A percentile compares a stretch with the other conserved stretches of the same genome.
These are phyloP conservation scores for Australoheros scitulus DNA, from an alignment of 2,113 vertebrate genomes.

Conservation along the genomic window DNA sequence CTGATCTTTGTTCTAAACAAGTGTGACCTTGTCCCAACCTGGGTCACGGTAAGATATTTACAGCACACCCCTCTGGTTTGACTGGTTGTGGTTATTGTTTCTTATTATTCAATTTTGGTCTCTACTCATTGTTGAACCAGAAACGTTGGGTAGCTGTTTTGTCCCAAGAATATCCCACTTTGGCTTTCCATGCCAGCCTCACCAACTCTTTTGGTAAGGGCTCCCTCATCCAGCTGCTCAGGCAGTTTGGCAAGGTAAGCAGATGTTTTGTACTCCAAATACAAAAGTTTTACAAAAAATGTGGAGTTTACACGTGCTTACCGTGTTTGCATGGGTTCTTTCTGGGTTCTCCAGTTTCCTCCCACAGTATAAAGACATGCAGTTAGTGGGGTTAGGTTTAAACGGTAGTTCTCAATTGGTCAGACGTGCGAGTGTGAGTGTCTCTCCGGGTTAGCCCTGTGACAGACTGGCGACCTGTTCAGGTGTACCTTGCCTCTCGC, in stretches of 20 bases:
- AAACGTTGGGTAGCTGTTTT: slow-evolving; percentile 95
- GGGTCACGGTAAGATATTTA: slow-evolving; percentile 89
- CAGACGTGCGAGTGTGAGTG: too few species aligned
- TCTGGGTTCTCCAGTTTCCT: too few species aligned
- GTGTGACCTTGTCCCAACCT: slow-evolving; percentile 96
- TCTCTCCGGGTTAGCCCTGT: too few species aligned
- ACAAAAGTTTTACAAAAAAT: neutral
- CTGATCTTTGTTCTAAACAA: slow-evolving; percentile 98
- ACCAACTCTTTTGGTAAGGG: slow-evolving; percentile 98
- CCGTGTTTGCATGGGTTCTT: too few species aligned
- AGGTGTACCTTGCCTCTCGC: too few species aligned
- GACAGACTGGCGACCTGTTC: too few species aligned
- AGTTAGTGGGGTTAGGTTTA: too few species aligned
- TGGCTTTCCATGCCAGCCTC: slow-evolving; percentile 97
- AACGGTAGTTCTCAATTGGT: too few species aligned
- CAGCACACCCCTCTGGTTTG: neutral
- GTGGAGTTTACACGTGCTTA: too few species aligned
- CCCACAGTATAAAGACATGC: too few species aligned
- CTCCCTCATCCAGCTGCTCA: slow-evolving; percentile 94
- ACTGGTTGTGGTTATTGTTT: neutral
- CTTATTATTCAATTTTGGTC: neutral
- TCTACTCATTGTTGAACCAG: slow-evolving; percentile 69
- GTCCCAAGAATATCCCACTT: slow-evolving; percentile 93
- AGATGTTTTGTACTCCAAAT: neutral
- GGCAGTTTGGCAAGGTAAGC: slow-evolving; percentile 97